Evolutionary conservation across 2,797 vertebrate genomes (phyloP).

Genomic region (Stomatorhinus walkeri): DNA sequence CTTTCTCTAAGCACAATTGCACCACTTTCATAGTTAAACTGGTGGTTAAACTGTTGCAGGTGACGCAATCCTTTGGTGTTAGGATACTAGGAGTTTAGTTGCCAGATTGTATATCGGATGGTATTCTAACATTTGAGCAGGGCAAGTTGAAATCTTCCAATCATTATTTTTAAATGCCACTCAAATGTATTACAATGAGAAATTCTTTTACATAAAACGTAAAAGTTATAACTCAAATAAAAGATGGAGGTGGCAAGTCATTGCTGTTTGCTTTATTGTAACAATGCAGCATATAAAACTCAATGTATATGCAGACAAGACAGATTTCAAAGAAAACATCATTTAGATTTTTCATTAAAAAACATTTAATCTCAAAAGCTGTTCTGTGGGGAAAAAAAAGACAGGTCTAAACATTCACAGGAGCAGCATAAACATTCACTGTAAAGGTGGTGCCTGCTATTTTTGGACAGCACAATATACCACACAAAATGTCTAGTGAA

Average conservation of each 20-base stretch:
- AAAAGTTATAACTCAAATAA: background rate
- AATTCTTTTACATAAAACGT: background rate
- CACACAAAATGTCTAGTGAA: background rate
- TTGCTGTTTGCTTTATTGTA: constrained; percentile 8
- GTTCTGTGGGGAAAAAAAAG: constrained; percentile 19
- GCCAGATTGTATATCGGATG: background rate
- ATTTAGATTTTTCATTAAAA: background rate
- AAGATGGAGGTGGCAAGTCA: background rate
- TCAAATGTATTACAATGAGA: background rate
- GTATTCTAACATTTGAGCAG: background rate
- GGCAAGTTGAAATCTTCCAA: background rate
- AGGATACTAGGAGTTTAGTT: background rate
- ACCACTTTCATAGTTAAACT: background rate
- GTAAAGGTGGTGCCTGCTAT: background rate
- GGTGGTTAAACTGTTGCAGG: background rate
- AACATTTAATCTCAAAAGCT: constrained; percentile 21
- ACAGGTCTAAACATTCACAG: constrained; percentile 34
- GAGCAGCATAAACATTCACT: constrained; percentile 24
- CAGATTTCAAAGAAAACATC: background rate
- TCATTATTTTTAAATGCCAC: background rate
- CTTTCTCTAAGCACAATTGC: background rate
- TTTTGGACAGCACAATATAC: constrained; percentile 1
- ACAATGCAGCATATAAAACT: constrained; percentile 10
- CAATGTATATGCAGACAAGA: constrained; percentile 8
- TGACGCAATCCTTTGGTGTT: background rate